Conservation (phyloP, 2,797 vertebrate genomes). For the Valencia hispanica region DNA sequence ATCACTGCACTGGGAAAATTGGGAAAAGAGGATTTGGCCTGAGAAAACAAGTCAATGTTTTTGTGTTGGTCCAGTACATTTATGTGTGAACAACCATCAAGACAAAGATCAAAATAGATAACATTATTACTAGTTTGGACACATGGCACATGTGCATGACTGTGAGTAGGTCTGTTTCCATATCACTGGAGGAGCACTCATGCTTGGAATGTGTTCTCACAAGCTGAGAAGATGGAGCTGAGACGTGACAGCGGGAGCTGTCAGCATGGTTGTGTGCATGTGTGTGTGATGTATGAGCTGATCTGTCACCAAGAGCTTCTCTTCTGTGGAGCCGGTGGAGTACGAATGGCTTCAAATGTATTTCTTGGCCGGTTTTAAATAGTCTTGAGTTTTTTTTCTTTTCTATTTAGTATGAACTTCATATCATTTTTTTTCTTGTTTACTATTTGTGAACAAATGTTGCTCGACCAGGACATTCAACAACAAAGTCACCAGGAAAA, state of each 20-base stretch:
- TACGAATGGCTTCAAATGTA: slow-evolving; percentile 38
- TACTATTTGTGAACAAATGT: background rate
- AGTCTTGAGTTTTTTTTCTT: background rate
- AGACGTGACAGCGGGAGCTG: slow-evolving; percentile 74
- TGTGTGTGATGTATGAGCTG: slow-evolving; percentile 74
- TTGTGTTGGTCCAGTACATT: slow-evolving; percentile 15
- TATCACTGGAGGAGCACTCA: slow-evolving; percentile 31
- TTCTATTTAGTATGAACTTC: background rate
- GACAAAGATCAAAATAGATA: slow-evolving; percentile 36
- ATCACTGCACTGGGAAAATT: slow-evolving; percentile 53
- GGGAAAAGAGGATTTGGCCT: slow-evolving; percentile 22
- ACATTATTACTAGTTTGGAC: slow-evolving; percentile 7
- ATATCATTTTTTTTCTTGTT: background rate
- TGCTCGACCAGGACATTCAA: background rate
- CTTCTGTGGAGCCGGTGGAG: slow-evolving; percentile 42
- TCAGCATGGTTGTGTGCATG: slow-evolving; percentile 68
- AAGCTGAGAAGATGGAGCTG: slow-evolving; percentile 65
- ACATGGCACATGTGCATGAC: background rate
- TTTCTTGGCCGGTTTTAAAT: slow-evolving; percentile 15
- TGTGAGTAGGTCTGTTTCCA: slow-evolving; percentile 36
- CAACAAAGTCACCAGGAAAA: background rate
- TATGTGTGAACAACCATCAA: slow-evolving; percentile 4
- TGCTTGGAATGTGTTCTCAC: slow-evolving; percentile 57
- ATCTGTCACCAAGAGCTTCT: slow-evolving; percentile 59
- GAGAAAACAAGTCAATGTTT: slow-evolving; percentile 24